Base-by-base conservation (phyloP, 2,888 invertebrate genomes). In the Chloroclystis v-ata region DNA sequence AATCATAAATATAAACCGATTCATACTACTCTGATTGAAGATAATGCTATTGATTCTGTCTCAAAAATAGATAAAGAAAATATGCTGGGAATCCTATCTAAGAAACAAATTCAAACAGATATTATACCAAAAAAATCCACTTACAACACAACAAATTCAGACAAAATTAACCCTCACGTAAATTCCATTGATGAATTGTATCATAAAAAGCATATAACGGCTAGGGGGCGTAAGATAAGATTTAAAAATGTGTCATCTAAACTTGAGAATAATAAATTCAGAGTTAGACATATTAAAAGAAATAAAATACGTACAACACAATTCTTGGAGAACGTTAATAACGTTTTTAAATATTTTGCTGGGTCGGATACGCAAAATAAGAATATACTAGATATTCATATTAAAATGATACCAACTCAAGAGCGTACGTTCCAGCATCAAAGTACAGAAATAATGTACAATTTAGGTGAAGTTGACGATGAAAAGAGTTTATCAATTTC, bases 311-410 rank as follows among this genome's bases (percentile, higher is more conserved):
- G 16, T 57, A 12, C 48, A 54, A 24, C 56, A 46, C 37, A 49
- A 63, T 40, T 62, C 71, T 28, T 72, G 10, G 61, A 67, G 39
- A 60, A 75, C 41, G 63, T 74, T 28, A 58, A 72, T 50, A 68
- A 68, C 45, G 52, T 80, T 44, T 63, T 78, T 4, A 65, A 71
- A 39, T 73, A 73, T 54, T 70, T 82, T 49, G 58, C 65, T 8
- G 59, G 68, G 16, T 60, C 58, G 33, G 58, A 70, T 20, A 54
- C 54, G 25, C 63, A 68, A 16, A 72, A 61, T 29, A 71, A 78
- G 44, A 60, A 82, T 9, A 74, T 75, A 52, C 47, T 83, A 32
- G 75, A 83, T 50, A 60, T 84, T 49, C 68, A 72, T 33, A 60
- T 84, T 4, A 81, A 77, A 47, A 54, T 81, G 0, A 60, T 61